Percentiles rank a stretch among this genome's conserved stretches.
Evolutionary conservation across 2,113 vertebrate species (phyloP).

Genomic region (Dermatemys mawii): DNA sequence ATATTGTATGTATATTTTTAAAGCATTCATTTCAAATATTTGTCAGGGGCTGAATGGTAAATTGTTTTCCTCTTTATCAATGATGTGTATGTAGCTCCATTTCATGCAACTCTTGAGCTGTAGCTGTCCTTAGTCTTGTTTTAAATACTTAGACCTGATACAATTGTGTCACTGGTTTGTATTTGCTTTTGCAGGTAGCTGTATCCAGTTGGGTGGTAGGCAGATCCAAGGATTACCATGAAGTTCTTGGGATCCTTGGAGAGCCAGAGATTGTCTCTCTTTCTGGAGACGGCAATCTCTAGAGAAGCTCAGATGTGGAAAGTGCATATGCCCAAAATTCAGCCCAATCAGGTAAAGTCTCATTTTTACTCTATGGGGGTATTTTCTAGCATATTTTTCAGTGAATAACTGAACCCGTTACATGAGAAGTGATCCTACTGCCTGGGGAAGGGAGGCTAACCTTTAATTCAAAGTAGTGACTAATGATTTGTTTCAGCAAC

Average conservation of each 20-base stretch:
- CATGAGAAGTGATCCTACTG: not conserved
- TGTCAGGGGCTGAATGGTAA: not conserved
- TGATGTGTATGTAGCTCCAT: fast-evolving
- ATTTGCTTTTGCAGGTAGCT: constrained; percentile 88
- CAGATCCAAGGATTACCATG: constrained; percentile 92
- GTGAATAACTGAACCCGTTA: not conserved
- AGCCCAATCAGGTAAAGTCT: constrained; percentile 88
- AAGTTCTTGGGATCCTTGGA: constrained; percentile 93
- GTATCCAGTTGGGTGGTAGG: constrained; percentile 95
- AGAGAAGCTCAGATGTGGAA: constrained; percentile 98
- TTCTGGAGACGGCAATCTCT: constrained; percentile 93
- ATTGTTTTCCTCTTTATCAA: not conserved
- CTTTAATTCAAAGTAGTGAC: not conserved
- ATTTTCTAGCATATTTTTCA: not conserved
- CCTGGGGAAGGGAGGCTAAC: not conserved
- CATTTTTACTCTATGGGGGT: not conserved
- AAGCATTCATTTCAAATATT: not conserved
- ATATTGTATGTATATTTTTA: not conserved
- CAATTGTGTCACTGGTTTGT: constrained; percentile 39
- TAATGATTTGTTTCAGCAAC: not conserved
- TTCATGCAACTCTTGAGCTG: not conserved
- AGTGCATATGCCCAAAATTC: constrained; percentile 91
- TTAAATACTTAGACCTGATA: not conserved
- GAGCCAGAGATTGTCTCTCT: constrained; percentile 95
- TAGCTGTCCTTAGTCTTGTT: not conserved